A percentile compares a stretch with the other conserved stretches of the same genome.
Conservation (phyloP, 2,888 invertebrate species). For the Altica lythri region DNA sequence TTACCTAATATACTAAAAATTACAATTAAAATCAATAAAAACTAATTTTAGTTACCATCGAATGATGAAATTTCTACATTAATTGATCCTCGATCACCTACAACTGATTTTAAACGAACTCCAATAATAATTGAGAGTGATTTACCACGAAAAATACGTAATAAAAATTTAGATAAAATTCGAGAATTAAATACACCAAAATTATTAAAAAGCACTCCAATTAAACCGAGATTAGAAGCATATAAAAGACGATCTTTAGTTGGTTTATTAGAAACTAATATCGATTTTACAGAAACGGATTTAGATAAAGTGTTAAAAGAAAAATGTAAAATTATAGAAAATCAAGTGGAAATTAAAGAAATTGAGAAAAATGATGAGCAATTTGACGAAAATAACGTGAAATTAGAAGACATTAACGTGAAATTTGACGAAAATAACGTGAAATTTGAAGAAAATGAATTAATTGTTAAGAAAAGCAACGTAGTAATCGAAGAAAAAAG, state of each 20-base stretch:
- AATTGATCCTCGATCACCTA: constrained; percentile 63
- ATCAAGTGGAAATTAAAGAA: background rate
- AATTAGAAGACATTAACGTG: too few relatives aligned
- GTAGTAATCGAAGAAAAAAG: too few relatives aligned
- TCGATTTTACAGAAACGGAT: constrained; percentile 63
- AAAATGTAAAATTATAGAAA: constrained; percentile 35
- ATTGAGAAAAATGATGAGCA: background rate
- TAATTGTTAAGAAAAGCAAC: too few relatives aligned
- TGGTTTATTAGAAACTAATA: constrained; percentile 64
- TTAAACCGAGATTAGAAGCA: constrained; percentile 49
- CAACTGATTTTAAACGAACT: constrained; percentile 65
- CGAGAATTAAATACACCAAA: constrained; percentile 51
- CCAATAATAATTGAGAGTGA: constrained; percentile 56
- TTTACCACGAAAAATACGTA: constrained; percentile 44
- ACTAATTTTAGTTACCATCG: constrained; percentile 20
- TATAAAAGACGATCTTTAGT: constrained; percentile 55
- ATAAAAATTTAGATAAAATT: constrained; percentile 52
- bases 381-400: background rate
- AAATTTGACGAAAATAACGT: too few relatives aligned
- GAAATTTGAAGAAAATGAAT: too few relatives aligned
- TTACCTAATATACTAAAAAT: background rate
- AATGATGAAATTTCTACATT: constrained; percentile 30
- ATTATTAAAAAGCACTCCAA: constrained; percentile 50
- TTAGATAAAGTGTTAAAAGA: constrained; percentile 50
- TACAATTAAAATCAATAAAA: background rate